These are phyloP conservation scores for Eucera pruinosa DNA, from an alignment of 2,888 invertebrate genomes.

Conservation along the genomic window DNA sequence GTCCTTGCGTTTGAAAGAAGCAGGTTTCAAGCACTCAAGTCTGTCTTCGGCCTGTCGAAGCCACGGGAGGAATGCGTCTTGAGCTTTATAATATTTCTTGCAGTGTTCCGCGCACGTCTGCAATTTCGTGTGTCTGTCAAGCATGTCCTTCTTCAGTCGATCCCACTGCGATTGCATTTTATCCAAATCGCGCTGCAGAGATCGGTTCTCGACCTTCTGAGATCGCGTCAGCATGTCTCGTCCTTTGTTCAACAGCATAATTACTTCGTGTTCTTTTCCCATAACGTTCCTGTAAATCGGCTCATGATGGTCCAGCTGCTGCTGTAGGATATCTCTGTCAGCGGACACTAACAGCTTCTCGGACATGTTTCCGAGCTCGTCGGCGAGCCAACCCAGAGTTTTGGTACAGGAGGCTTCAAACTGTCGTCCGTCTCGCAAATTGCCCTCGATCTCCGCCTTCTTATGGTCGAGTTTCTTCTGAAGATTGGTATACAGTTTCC, in stretches of 20 bases:
- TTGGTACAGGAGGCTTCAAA: slow-evolving; percentile 95
- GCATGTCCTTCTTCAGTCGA: slow-evolving; percentile 93
- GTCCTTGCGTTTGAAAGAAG: slow-evolving; percentile 93
- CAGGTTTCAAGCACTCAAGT: slow-evolving; percentile 90
- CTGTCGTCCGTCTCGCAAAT: slow-evolving; percentile 94
- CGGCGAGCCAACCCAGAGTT: slow-evolving; percentile 95
- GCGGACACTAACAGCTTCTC: slow-evolving; percentile 94
- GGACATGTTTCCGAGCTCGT: slow-evolving; percentile 90
- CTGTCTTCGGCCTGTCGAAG: slow-evolving; percentile 94
- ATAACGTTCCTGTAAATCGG: slow-evolving; percentile 95
- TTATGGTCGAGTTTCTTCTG: slow-evolving; percentile 95
- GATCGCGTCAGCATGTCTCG: slow-evolving; percentile 87
- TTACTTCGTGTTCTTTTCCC: slow-evolving; percentile 95
- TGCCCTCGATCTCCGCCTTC: slow-evolving; percentile 95
- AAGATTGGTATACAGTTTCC: slow-evolving; percentile 93
- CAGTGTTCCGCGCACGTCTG: slow-evolving; percentile 95
- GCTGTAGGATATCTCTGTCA: slow-evolving; percentile 91
- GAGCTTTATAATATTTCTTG: slow-evolving; percentile 93
- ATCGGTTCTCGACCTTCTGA: slow-evolving; percentile 86
- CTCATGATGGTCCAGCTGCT: slow-evolving; percentile 95
- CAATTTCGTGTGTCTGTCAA: slow-evolving; percentile 93
- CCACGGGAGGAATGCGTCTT: slow-evolving; percentile 95
- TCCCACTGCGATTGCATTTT: slow-evolving; percentile 97
- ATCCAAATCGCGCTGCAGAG: slow-evolving; percentile 92
- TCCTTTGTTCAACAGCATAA: slow-evolving; percentile 97